Conservation (phyloP, 2,888 invertebrate species). For the Dicranocentrus wangi region DNA sequence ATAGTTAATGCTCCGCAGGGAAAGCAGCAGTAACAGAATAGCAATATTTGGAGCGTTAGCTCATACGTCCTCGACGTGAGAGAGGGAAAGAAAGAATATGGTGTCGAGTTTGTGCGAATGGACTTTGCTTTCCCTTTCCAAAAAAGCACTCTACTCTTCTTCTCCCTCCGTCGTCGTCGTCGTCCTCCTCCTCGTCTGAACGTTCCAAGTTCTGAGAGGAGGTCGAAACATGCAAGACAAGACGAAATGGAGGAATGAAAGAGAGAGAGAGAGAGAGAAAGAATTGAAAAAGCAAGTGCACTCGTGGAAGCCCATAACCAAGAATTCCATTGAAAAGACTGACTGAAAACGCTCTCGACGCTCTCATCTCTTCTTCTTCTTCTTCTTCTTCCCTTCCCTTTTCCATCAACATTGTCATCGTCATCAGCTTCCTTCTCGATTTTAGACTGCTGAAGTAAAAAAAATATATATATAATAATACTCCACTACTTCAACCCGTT, state of each 20-base stretch:
- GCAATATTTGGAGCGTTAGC: conserved; percentile 41
- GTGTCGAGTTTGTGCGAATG: conserved; percentile 33
- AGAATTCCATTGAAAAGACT: conserved; percentile 59
- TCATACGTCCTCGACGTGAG: conserved; percentile 7
- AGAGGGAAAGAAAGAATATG: conserved; percentile 24
- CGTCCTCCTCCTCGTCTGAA: too few species aligned
- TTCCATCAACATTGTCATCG: conserved; percentile 54
- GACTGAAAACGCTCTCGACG: conserved; percentile 52
- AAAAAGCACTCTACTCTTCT: too few species aligned
- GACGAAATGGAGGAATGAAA: conserved; percentile 21
- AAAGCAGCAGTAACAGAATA: conserved; percentile 45
- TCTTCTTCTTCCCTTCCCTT: conserved; percentile 44
- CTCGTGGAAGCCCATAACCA: conserved; percentile 61
- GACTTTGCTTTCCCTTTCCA: conserved; percentile 30
- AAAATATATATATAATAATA: conserved; percentile 1
- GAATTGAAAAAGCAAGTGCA: conserved; percentile 52
- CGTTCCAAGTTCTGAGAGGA: too few species aligned
- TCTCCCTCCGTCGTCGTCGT: too few species aligned
- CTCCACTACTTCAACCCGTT: conserved; percentile 3
- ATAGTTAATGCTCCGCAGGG: conserved; percentile 62
- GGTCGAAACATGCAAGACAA: too few species aligned
- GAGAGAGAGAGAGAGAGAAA: conserved; percentile 8
- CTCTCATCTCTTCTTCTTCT: conserved; percentile 49
- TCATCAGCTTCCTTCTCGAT: conserved; percentile 32
- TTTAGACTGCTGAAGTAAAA: conserved; percentile 44